Evolutionary conservation across 2,797 vertebrate species (phyloP).

Genomic region (Galago senegalensis): DNA sequence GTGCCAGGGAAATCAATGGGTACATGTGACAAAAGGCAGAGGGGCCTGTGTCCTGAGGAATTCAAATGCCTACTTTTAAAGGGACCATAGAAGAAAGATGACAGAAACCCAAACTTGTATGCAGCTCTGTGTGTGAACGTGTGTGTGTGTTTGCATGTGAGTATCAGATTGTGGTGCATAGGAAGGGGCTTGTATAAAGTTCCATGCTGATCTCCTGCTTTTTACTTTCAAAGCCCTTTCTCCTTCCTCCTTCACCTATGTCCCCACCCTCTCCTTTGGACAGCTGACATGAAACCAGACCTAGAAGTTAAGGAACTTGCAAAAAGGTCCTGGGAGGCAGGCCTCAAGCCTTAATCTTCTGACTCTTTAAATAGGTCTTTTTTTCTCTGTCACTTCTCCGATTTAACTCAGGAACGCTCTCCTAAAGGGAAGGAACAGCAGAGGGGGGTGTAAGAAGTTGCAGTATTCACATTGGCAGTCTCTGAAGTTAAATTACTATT

Average conservation of each 20-base stretch:
- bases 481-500: slow-evolving; percentile 25
- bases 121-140: background rate
- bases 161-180: too few relatives aligned
- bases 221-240: background rate
- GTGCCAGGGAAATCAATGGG: slow-evolving; percentile 21
- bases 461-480: slow-evolving; percentile 20
- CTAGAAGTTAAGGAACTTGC: background rate
- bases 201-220: background rate
- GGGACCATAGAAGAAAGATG: background rate
- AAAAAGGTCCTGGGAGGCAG: background rate
- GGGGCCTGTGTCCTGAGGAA: background rate
- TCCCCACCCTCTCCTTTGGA: background rate
- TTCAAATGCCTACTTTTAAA: slow-evolving; percentile 41
- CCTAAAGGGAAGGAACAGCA: background rate
- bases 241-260: background rate
- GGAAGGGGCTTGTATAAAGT: background rate
- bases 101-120: background rate
- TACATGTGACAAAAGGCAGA: background rate
- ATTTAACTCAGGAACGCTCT: background rate
- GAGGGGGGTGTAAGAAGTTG: background rate
- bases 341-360: background rate
- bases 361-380: accelerated
- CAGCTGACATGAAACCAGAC: background rate
- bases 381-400: background rate
- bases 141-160: background rate